phyloP scores from a whole-genome alignment of 2,113 vertebrate genomes.

The Tauraco erythrolophus region DNA sequence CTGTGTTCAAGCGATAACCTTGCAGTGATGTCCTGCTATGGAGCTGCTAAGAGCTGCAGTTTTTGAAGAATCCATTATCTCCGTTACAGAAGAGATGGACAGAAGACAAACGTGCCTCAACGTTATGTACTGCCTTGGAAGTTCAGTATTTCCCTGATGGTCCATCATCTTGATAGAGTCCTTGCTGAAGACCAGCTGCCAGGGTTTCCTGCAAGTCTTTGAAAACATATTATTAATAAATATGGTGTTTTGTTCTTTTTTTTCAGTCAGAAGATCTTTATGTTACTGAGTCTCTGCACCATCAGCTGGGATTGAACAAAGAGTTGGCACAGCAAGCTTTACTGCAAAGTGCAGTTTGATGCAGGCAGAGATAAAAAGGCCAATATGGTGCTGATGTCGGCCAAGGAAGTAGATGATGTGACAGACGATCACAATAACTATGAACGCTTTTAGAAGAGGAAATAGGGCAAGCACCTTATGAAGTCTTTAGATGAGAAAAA shows the following conservation, averaged over 20 bases:
- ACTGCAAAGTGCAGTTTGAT: neutral
- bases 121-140: neutral
- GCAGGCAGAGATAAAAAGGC: neutral
- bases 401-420: neutral
- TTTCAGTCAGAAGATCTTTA: neutral
- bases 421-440: neutral
- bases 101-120: neutral
- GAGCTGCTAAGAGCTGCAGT: neutral
- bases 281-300: neutral
- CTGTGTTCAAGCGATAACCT: neutral
- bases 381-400: neutral
- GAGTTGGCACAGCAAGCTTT: neutral
- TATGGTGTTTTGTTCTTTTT: no score
- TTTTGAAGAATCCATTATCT: neutral
- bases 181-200: neutral
- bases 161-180: neutral
- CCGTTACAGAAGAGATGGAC: neutral
- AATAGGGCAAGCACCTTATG: neutral
- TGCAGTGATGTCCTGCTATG: neutral
- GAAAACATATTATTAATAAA: neutral
- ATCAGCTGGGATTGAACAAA: neutral
- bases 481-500: neutral
- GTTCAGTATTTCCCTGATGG: neutral
- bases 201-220: neutral
- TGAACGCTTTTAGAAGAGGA: neutral